These are phyloP conservation scores for Monopterus albus DNA, from an alignment of 2,113 vertebrate genomes.

Conservation along the genomic window DNA sequence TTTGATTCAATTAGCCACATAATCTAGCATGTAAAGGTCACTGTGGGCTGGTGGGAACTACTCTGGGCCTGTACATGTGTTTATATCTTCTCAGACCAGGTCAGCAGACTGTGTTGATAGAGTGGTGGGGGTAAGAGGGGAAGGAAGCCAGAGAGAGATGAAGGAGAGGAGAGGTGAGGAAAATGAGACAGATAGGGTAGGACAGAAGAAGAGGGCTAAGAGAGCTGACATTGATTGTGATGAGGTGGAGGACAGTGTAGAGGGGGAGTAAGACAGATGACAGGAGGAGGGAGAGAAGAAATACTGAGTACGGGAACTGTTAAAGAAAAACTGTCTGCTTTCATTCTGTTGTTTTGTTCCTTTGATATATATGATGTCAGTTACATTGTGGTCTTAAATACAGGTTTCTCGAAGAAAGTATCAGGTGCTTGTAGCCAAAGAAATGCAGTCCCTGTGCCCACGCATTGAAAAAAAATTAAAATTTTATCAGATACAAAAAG, in stretches of 20 bases:
- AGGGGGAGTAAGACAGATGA: slow-evolving; percentile 12
- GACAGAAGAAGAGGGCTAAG: not conserved
- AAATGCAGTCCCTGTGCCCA: not conserved
- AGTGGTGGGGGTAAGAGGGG: not conserved
- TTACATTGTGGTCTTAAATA: not conserved
- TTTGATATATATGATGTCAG: not conserved
- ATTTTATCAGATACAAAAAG: too few species aligned
- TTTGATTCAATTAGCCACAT: slow-evolving; percentile 60
- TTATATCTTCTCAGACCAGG: slow-evolving; percentile 13
- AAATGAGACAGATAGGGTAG: not conserved
- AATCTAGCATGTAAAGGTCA: slow-evolving; percentile 65
- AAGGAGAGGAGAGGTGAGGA: slow-evolving; percentile 5
- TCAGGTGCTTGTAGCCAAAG: not conserved
- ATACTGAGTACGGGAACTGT: slow-evolving; percentile 1
- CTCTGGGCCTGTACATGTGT: slow-evolving; percentile 15
- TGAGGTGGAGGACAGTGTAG: slow-evolving; percentile 7
- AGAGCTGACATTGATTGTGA: slow-evolving; percentile 51
- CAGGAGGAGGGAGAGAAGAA: slow-evolving; percentile 12
- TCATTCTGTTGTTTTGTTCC: not conserved
- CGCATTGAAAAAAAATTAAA: not conserved
- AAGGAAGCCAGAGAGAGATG: slow-evolving; percentile 5
- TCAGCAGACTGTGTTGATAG: slow-evolving; percentile 24
- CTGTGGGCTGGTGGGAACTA: slow-evolving; percentile 24
- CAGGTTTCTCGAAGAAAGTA: not conserved
- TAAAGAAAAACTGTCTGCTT: slow-evolving; percentile 10